phyloP scores from a whole-genome alignment of 2,888 invertebrate species.

The Drosophila nr. perissopoda region DNA sequence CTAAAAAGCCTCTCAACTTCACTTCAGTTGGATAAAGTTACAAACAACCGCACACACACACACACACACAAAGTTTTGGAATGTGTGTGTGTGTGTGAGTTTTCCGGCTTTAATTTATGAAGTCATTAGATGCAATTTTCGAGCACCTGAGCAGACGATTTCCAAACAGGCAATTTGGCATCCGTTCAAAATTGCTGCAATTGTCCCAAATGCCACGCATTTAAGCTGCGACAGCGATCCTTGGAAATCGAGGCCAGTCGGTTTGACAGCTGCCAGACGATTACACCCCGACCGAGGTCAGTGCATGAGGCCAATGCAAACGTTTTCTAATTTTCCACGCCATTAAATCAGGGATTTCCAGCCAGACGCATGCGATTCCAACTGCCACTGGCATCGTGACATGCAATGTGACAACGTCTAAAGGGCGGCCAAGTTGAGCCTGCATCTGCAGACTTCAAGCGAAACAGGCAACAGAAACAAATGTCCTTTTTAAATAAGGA shows the following conservation, averaged over 20 bases:
- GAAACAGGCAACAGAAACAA: constrained; percentile 26
- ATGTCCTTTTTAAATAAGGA: constrained; percentile 13
- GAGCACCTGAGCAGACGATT: constrained; percentile 56
- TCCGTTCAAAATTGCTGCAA: constrained; percentile 45
- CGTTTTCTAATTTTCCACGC: constrained; percentile 83
- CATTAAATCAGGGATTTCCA: constrained; percentile 75
- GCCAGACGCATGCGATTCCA: constrained; percentile 60
- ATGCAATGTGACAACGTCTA: constrained; percentile 29
- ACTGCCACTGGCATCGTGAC: constrained; percentile 54
- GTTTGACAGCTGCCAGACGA: constrained; percentile 63
- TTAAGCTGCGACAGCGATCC: constrained; percentile 26
- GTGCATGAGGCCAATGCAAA: constrained; percentile 55
- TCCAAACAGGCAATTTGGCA: constrained; percentile 50
- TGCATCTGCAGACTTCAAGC: constrained; percentile 18
- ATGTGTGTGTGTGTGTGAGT: constrained; percentile 6
- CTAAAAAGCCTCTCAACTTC: constrained; percentile 52
- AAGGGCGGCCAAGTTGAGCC: constrained; percentile 29
- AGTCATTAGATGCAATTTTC: constrained; percentile 71
- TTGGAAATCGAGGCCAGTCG: constrained; percentile 66
- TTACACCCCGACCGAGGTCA: constrained; percentile 16
- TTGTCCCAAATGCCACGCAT: constrained; percentile 53
- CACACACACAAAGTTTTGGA: not conserved
- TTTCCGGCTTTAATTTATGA: constrained; percentile 63
- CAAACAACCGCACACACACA: not conserved
- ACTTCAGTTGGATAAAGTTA: constrained; percentile 50